A percentile compares a stretch with the other conserved stretches of the same genome.
These are phyloP conservation scores for Pangasius macronema DNA, from an alignment of 2,797 vertebrate genomes.

Conservation along the genomic window DNA sequence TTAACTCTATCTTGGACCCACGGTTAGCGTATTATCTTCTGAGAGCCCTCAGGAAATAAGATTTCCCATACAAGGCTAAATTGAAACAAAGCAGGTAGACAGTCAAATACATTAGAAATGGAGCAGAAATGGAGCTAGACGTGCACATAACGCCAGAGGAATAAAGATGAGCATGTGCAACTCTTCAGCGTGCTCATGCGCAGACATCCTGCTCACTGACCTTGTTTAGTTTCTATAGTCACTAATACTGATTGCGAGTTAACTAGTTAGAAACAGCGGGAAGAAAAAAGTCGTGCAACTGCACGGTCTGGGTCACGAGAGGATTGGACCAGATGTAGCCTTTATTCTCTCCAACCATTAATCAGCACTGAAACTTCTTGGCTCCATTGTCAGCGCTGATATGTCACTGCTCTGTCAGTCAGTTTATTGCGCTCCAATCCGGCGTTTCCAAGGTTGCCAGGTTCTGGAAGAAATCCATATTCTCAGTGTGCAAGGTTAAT, in stretches of 20 bases:
- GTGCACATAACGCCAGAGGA: neutral
- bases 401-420: neutral
- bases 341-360: slow-evolving; percentile 19
- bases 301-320: neutral
- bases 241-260: neutral
- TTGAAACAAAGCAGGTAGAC: neutral
- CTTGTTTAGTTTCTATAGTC: neutral
- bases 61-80: neutral
- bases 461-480: neutral
- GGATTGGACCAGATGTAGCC: slow-evolving; percentile 15
- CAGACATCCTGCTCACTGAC: neutral
- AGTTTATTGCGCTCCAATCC: slow-evolving; percentile 3
- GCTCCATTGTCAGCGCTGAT: neutral
- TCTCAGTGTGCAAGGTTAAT: neutral
- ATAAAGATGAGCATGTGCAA: neutral
- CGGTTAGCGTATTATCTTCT: neutral
- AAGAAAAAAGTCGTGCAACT: neutral
- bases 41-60: neutral
- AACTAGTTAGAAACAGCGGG: neutral
- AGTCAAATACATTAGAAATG: neutral
- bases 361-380: slow-evolving; percentile 22
- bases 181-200: neutral
- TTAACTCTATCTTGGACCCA: neutral
- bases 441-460: neutral
- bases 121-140: neutral